These are phyloP conservation scores for Brachionus asplanchnoidis DNA, from an alignment of 1,140 invertebrate species.

Conservation along the genomic window DNA sequence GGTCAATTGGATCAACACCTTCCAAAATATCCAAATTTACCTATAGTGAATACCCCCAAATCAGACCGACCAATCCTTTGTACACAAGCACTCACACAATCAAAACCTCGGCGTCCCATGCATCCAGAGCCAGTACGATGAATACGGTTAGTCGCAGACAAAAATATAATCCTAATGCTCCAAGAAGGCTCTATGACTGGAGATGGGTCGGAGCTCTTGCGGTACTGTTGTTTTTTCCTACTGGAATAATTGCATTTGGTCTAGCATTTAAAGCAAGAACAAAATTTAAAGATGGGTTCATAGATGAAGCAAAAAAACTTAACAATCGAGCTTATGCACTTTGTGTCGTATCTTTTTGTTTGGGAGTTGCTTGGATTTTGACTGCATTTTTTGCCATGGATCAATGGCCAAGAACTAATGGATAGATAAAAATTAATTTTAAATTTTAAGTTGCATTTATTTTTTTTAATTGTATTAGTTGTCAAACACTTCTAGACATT, in stretches of 20 bases:
- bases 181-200: constrained; percentile 25
- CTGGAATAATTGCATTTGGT: constrained; percentile 32
- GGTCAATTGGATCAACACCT: constrained; percentile 16
- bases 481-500: background rate
- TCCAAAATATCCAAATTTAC: constrained; percentile 39
- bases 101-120: constrained; percentile 12
- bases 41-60: constrained; percentile 42
- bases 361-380: constrained; percentile 29
- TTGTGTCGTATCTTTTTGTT: constrained; percentile 34
- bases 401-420: constrained; percentile 41
- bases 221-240: constrained; percentile 35
- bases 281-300: constrained; percentile 38
- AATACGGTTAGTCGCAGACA: constrained; percentile 13
- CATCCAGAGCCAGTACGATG: background rate
- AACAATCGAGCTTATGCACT: constrained; percentile 12
- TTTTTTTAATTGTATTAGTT: constrained; percentile 16
- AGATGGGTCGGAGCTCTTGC: constrained; percentile 24
- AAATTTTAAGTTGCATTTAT: background rate
- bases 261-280: constrained; percentile 35
- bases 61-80: constrained; percentile 42
- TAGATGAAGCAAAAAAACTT: constrained; percentile 30
- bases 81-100: constrained; percentile 39
- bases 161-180: constrained; percentile 40
- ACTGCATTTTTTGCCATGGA: constrained; percentile 23
- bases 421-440: background rate